phyloP scores from a whole-genome alignment of 2,888 invertebrate species.

The Drosophila atroscutellata region DNA sequence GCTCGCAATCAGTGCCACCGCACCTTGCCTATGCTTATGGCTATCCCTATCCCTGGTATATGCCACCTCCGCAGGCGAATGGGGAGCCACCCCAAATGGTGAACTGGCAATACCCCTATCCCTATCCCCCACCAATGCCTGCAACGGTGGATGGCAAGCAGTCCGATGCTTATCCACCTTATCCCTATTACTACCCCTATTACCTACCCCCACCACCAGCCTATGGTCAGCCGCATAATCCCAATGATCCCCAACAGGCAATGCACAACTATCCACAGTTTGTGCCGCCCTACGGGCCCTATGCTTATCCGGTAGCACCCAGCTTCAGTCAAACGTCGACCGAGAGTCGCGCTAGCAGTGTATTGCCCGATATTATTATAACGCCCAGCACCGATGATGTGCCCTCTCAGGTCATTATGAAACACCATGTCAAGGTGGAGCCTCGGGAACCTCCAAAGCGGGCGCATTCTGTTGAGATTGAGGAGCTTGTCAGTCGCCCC shows the following conservation, averaged over 20 bases:
- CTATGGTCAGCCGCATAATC: slow-evolving; percentile 49
- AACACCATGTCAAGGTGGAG: slow-evolving; percentile 75
- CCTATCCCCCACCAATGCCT: slow-evolving; percentile 75
- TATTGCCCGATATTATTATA: slow-evolving; percentile 83
- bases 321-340: slow-evolving; percentile 72
- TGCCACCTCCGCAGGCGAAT: slow-evolving; percentile 61
- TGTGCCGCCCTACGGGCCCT: slow-evolving; percentile 63
- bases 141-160: slow-evolving; percentile 54
- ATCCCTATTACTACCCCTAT: slow-evolving; percentile 80
- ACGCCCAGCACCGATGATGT: slow-evolving; percentile 83
- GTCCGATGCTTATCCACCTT: slow-evolving; percentile 68
- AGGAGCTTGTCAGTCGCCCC: slow-evolving; percentile 54
- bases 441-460: slow-evolving; percentile 65
- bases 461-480: slow-evolving; percentile 72
- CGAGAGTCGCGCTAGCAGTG: slow-evolving; percentile 78
- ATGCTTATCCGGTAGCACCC: slow-evolving; percentile 72
- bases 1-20: slow-evolving; percentile 72
- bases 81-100: slow-evolving; percentile 53
- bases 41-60: slow-evolving; percentile 82
- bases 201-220: slow-evolving; percentile 69
- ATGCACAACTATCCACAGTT: slow-evolving; percentile 58
- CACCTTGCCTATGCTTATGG: slow-evolving; percentile 80
- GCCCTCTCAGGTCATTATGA: slow-evolving; percentile 76
- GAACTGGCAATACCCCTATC: slow-evolving; percentile 79
- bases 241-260: slow-evolving; percentile 39